Evolutionary conservation across 2,113 vertebrate genomes (phyloP).

Genomic region (Nothoprocta pentlandii): DNA sequence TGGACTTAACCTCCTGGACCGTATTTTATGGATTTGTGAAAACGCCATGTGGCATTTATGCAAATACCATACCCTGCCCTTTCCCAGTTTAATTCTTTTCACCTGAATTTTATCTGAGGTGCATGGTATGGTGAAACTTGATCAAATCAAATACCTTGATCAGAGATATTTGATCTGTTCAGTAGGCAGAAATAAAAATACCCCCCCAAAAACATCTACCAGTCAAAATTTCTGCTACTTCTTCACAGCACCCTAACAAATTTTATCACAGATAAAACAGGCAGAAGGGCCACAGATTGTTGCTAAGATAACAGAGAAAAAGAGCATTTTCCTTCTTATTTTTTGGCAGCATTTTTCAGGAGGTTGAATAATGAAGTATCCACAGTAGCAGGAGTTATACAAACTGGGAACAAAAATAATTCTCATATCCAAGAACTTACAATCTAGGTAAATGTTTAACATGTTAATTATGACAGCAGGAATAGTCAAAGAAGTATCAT

Average conservation of each 20-base stretch:
- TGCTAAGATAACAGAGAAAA: background rate
- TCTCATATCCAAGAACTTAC: background rate
- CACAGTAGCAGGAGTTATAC: background rate
- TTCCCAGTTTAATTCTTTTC: background rate
- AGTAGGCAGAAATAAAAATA: background rate
- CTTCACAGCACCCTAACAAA: background rate
- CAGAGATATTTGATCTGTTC: background rate
- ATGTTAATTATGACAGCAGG: background rate
- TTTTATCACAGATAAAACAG: background rate
- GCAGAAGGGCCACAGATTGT: background rate
- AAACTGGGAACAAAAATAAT: background rate
- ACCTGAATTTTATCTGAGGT: background rate
- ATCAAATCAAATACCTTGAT: background rate
- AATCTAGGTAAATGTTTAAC: background rate
- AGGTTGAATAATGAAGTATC: background rate
- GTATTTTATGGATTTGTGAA: background rate
- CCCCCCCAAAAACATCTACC: background rate
- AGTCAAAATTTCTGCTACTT: background rate
- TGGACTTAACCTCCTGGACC: background rate
- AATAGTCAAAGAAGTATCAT: background rate
- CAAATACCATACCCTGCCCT: background rate
- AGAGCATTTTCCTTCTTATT: background rate
- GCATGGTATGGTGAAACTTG: background rate
- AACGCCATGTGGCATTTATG: background rate
- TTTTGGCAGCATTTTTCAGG: background rate